Percentiles rank a stretch among this genome's conserved stretches.
phyloP scores from a whole-genome alignment of 2,888 invertebrate genomes.

The Drosophila histrio region DNA sequence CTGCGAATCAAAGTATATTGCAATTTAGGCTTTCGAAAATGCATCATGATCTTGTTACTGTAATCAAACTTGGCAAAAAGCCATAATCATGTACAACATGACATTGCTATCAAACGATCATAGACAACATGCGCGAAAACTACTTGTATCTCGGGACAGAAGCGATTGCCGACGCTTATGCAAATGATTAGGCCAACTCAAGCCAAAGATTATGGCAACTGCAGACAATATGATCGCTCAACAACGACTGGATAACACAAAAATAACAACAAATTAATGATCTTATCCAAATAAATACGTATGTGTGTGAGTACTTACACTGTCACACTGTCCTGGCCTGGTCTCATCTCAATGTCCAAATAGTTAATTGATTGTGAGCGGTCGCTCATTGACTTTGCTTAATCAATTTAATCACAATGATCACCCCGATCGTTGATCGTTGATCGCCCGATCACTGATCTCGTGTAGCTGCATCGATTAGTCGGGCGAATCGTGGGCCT shows the following conservation, averaged over 20 bases:
- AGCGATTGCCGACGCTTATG: conserved; percentile 39
- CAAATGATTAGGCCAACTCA: conserved; percentile 36
- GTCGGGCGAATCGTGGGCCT: conserved; percentile 33
- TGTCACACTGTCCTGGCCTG: neutral
- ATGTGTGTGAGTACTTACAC: conserved; percentile 3
- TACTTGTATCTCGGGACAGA: conserved; percentile 11
- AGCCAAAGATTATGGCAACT: conserved; percentile 28
- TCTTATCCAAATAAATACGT: conserved; percentile 42
- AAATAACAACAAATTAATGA: conserved; percentile 27
- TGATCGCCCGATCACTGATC: conserved; percentile 55
- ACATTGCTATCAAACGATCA: conserved; percentile 48
- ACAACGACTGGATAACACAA: neutral
- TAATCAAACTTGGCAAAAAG: conserved; percentile 70
- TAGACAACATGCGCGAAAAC: conserved; percentile 28
- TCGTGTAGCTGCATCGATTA: conserved; percentile 65
- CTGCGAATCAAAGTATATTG: conserved; percentile 32
- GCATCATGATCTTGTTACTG: conserved; percentile 74
- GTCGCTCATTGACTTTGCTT: conserved; percentile 73
- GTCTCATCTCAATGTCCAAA: conserved; percentile 54
- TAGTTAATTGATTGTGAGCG: conserved; percentile 75
- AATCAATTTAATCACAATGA: conserved; percentile 65
- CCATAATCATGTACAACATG: conserved; percentile 62
- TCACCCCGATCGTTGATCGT: conserved; percentile 19
- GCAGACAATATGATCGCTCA: conserved; percentile 55
- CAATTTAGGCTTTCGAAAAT: conserved; percentile 73